Percentiles rank a stretch among this genome's conserved stretches.
phyloP scores from a whole-genome alignment of 1,140 invertebrate species.

The Eulimnadia texana region DNA sequence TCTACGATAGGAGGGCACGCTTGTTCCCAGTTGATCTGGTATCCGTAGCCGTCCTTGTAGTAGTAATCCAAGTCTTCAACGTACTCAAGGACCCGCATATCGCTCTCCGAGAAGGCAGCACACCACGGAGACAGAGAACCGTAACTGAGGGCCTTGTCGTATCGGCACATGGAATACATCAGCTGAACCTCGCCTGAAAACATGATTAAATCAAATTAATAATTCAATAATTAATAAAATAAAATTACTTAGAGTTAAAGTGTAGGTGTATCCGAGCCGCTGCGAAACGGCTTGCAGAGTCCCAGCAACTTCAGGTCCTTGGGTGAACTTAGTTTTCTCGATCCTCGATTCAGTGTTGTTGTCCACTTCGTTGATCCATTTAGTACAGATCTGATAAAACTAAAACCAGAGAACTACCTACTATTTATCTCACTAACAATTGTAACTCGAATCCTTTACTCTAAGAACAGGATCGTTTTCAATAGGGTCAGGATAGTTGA shows the following conservation, averaged over 20 bases:
- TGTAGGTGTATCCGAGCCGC: constrained; percentile 41
- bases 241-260: constrained; percentile 32
- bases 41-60: constrained; percentile 75
- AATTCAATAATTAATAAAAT: neutral
- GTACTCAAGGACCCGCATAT: constrained; percentile 51
- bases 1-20: constrained; percentile 58
- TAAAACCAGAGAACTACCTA: constrained; percentile 31
- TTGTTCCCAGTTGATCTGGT: constrained; percentile 52
- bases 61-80: constrained; percentile 65
- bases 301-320: constrained; percentile 40
- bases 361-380: constrained; percentile 56
- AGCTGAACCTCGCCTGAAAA: constrained; percentile 44
- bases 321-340: constrained; percentile 45
- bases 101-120: constrained; percentile 37
- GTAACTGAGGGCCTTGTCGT: constrained; percentile 59
- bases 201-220: constrained; percentile 8
- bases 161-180: constrained; percentile 57
- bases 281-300: constrained; percentile 42
- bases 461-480: constrained; percentile 24
- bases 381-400: constrained; percentile 65
- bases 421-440: no score
- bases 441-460: no score
- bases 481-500: constrained; percentile 14
- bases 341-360: constrained; percentile 49
- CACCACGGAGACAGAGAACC: constrained; percentile 52